Percentiles rank a stretch among this genome's conserved stretches.
phyloP scores from a whole-genome alignment of 1,140 invertebrate genomes.

The Polypedilum vanderplanki region DNA sequence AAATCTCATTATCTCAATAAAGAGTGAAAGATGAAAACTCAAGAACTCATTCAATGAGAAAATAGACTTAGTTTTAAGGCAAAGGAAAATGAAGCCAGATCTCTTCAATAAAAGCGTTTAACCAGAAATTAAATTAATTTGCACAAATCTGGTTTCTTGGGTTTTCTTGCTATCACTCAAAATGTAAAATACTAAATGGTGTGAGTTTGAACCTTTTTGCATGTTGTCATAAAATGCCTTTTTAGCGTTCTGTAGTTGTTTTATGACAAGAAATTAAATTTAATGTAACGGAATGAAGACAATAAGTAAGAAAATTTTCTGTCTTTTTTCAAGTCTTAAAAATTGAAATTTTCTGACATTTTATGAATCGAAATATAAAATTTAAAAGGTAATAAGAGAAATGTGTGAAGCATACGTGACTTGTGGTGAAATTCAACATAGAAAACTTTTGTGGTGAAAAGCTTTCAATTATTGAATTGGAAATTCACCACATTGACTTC shows the following conservation, averaged over 20 bases:
- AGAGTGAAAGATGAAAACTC: no score
- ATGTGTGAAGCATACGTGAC: background rate
- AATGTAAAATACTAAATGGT: background rate
- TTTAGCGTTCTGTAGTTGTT: no score
- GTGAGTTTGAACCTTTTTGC: no score
- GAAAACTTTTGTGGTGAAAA: background rate
- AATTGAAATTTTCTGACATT: background rate
- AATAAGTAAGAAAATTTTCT: background rate
- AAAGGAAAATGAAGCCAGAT: background rate
- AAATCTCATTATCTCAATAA: slow-evolving; percentile 5
- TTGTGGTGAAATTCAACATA: background rate
- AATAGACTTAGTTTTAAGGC: background rate
- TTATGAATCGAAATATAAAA: background rate
- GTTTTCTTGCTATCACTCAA: background rate
- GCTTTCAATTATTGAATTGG: background rate
- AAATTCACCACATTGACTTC: background rate
- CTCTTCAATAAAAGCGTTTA: slow-evolving; percentile 24
- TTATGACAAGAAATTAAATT: slow-evolving; percentile 23
- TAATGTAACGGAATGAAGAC: slow-evolving; percentile 8
- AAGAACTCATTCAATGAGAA: no score
- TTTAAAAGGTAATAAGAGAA: slow-evolving; percentile 26
- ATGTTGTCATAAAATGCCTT: no score
- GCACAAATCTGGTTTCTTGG: slow-evolving; percentile 10
- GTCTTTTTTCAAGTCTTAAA: background rate
- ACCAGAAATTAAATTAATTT: slow-evolving; percentile 28